These are phyloP conservation scores for Trisateles emortualis DNA, from an alignment of 2,888 invertebrate species.

Conservation along the genomic window DNA sequence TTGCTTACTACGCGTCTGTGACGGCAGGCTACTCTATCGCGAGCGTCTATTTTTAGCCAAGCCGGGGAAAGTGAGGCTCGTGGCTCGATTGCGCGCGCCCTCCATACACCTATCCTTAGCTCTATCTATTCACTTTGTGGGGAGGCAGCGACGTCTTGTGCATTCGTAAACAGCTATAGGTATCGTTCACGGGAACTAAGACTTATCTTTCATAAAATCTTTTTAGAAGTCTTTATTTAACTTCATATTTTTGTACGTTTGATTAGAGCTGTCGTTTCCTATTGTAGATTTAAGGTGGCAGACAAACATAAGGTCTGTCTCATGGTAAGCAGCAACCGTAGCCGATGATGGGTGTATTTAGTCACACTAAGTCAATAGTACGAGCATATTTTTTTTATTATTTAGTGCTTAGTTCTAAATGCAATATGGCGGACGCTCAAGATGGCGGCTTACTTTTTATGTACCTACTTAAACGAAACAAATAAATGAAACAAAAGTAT, in stretches of 20 bases:
- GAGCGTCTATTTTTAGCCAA: conserved; percentile 84
- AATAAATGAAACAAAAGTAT: too few species aligned
- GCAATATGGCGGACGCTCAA: too few species aligned
- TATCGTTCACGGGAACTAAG: conserved; percentile 56
- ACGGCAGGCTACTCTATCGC: conserved; percentile 65
- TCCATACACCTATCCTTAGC: conserved; percentile 58
- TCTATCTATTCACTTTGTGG: conserved; percentile 73
- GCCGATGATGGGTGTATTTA: too few species aligned
- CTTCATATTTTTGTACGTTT: background rate
- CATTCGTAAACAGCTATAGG: conserved; percentile 73
- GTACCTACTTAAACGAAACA: too few species aligned
- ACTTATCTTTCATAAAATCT: conserved; percentile 30
- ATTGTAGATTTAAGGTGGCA: too few species aligned
- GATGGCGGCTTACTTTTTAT: too few species aligned
- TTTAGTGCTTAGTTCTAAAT: too few species aligned
- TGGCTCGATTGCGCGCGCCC: conserved; percentile 72
- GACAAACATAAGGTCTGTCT: too few species aligned
- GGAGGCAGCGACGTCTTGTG: conserved; percentile 71
- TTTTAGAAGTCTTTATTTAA: conserved; percentile 5
- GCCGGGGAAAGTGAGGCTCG: conserved; percentile 77
- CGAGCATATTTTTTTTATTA: too few species aligned
- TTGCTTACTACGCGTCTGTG: conserved; percentile 50
- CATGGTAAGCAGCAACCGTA: too few species aligned
- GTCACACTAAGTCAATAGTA: too few species aligned
- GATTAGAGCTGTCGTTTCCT: too few species aligned